These are phyloP conservation scores for Brenthis daphne DNA, from an alignment of 2,888 invertebrate species.

Conservation along the genomic window DNA sequence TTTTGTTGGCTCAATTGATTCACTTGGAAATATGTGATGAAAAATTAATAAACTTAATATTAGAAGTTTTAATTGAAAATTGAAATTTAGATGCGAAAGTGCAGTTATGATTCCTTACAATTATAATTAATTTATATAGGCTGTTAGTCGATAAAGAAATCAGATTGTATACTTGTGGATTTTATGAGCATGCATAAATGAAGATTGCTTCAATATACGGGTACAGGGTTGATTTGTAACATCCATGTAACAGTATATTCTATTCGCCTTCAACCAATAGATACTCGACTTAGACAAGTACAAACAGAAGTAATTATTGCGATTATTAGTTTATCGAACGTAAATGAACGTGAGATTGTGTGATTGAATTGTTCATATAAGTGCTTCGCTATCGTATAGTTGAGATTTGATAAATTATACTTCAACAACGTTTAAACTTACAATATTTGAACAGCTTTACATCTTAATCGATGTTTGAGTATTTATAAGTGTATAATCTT, in stretches of 20 bases:
- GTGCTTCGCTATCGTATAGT: neutral
- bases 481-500: too few relatives aligned
- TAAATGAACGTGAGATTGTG: constrained; percentile 8
- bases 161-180: constrained; percentile 1
- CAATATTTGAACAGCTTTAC: neutral
- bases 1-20: constrained; percentile 23
- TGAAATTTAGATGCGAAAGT: too few relatives aligned
- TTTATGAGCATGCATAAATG: constrained; percentile 24
- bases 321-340: constrained; percentile 17
- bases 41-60: neutral
- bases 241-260: constrained; percentile 28
- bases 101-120: too few relatives aligned
- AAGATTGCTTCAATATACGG: constrained; percentile 39
- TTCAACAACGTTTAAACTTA: neutral
- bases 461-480: neutral
- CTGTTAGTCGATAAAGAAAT: neutral
- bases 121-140: too few relatives aligned
- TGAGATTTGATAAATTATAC: too few relatives aligned
- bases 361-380: neutral
- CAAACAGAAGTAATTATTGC: constrained; percentile 13
- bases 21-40: neutral
- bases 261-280: constrained; percentile 38
- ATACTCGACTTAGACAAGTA: constrained; percentile 12
- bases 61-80: too few relatives aligned
- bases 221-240: constrained; percentile 41